Evolutionary conservation across 2,797 vertebrate species (phyloP), one percentile per base, ranked within the genome.

Genomic region (Heliangelus exortis): DNA sequence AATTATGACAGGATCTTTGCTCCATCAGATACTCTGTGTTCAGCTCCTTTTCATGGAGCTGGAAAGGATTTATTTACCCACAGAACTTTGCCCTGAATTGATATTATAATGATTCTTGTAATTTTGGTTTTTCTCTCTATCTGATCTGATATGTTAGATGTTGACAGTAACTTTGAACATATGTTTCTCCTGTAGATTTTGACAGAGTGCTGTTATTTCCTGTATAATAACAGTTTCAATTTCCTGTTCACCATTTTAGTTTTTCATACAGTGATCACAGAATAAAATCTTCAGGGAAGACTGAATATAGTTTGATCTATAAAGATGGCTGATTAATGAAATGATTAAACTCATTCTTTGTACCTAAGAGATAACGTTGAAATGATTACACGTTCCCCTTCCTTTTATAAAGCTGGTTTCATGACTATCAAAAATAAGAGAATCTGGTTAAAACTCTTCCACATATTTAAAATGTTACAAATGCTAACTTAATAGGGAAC

Each of bases 201-300:
- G 99, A 99, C 98, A 97, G 98, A 99, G 98, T 98, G 98, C 98
- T 98, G 98, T 99, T 99, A 99, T 99, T 99, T 99, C 99, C 99
- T 99, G 98, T 98, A 98, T 97, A 98, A 99, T 98, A 99, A 99
- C 98, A 98, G 98, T 99, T 99, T 98, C 99, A 99, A 99, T 99
- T 99, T 99, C 99, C 99, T 99, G 98, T 98, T 98, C 97, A 95
- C 97, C 98, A 97, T 98, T 98, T 98, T 98, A 97, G 97, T 89
- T 98, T 98, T 98, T 98, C 98, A 96, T 98, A 98, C 97, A 85
- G 84, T 97, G 98, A 98, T 98, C 97, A 98, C 94, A 92, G 69
- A 98, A 98, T 98, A 99, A 95, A 97, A 99, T 99, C 98, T 98
- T 96, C 97, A 63, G 97, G 97, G 97, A 91, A 91, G 94, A 84